Evolutionary conservation across 2,797 vertebrate species (phyloP), one percentile per base, ranked within the genome.

Genomic region (Remorina albescens): DNA sequence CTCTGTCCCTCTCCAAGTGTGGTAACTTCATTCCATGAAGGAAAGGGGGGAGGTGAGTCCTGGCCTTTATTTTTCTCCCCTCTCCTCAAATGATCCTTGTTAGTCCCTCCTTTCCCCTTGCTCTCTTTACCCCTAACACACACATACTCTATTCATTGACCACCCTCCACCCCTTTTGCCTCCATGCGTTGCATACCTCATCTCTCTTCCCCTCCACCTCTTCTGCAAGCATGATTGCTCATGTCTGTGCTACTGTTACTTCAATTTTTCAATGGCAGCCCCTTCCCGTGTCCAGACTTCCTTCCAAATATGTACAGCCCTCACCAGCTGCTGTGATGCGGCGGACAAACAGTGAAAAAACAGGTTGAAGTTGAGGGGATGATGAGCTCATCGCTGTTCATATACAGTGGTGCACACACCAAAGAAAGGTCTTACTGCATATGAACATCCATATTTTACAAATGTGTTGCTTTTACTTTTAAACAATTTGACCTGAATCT

Each of bases 161-260:
- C 88, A 78, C 63, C 74, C 80, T 80, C 74, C 82, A 61, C 77
- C 87, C 80, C 60, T 64, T 74, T 50, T 64, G 71, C 74, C 83
- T 78, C 67, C 64, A 46, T 51, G 73, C 83, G 12, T 78, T 25
- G 71, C 87, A 90, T 88, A 89, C 88, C 74, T 90, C 84, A 89
- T 85, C 84, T 87, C 87, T 86, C 74, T 19, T 71, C 68, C 78
- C 66, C 83, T 84, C 78, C 75, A 81, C 78, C 81, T 70, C 30
- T 30, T 46, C 62, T 57, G 67, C 42, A 64, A 78, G 77, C 84
- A 70, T 86, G 87, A 89, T 87, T 83, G 59, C 86, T 92, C 89
- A 90, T 88, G 91, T 91, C 88, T 87, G 81, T 11, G n/a, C 88
- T 90, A 89, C 91, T 91, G 78, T 91, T 82, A 84, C 90, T 91